Evolutionary conservation across 2,888 invertebrate genomes (phyloP), one percentile per base, ranked within the genome.

Genomic region (Cosmopolites sordidus): DNA sequence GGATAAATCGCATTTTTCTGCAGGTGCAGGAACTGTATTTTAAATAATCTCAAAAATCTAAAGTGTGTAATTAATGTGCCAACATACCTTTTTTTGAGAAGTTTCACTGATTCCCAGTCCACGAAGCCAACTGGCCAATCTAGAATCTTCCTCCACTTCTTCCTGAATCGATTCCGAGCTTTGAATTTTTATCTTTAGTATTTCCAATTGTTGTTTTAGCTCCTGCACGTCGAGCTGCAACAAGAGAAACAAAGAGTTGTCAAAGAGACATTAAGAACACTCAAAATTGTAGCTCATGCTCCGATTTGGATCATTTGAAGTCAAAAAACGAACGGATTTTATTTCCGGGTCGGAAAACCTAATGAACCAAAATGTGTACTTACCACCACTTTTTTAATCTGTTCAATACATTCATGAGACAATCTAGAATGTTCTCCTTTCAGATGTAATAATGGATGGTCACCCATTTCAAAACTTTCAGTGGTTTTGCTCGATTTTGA

Each of bases 321-420:
- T n/a, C n/a, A n/a, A n/a, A n/a, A 29, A 29, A 29, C 11, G 29
- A 29, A 29, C n/a, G n/a, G n/a, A n/a, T n/a, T n/a, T n/a, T n/a
- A n/a, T n/a, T n/a, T n/a, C n/a, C n/a, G n/a, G n/a, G n/a, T n/a
- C n/a, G n/a, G n/a, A n/a, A n/a, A n/a, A n/a, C n/a, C n/a, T n/a
- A n/a, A n/a, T n/a, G n/a, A n/a, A n/a, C n/a, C 29, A 29, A 29
- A 29, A 6, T 12, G 11, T 37, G 30, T 3, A 65, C 84, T 83
- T 43, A 93, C 75, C 46, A 91, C 70, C 15, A 76, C 75, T 61
- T 89, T 80, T 65, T 84, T 85, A 64, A 91, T 88, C 46, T 81
- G 81, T 27, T 90, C 89, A 43, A 91, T 62, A 22, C 92, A 73
- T 60, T 91, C 89, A 64, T 88, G 85, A 56, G 87, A 77, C 40